Evolutionary conservation across 2,888 invertebrate species (phyloP).

Genomic region (Fissipunctia ypsillon): DNA sequence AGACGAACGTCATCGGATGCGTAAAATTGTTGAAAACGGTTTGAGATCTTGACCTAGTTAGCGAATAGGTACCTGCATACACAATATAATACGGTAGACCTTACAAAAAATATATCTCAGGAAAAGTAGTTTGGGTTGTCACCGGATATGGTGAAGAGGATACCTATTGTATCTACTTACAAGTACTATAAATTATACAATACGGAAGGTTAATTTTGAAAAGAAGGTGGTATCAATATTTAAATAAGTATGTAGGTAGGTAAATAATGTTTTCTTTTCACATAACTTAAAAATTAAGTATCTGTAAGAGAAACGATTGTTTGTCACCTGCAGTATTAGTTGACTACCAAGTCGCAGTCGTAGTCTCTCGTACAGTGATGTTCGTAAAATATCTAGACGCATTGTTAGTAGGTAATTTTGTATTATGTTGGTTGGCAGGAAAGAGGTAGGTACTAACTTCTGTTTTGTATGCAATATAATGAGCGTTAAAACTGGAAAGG

Average conservation of each 20-base stretch:
- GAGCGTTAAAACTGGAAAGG: conserved; percentile 21
- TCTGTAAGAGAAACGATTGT: neutral
- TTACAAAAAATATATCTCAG: neutral
- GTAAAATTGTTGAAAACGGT: conserved; percentile 63
- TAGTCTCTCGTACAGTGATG: neutral
- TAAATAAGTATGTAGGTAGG: neutral
- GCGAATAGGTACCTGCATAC: conserved; percentile 4
- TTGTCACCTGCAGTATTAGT: neutral
- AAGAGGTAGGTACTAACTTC: neutral
- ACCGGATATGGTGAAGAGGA: too few species aligned
- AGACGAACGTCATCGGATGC: conserved; percentile 44
- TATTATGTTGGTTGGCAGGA: conserved; percentile 14
- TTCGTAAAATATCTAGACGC: neutral
- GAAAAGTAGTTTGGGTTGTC: neutral
- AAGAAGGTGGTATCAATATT: conserved; percentile 31
- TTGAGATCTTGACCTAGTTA: conserved; percentile 65
- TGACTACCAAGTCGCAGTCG: neutral
- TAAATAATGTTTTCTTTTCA: conserved; percentile 7
- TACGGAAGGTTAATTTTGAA: conserved; percentile 11
- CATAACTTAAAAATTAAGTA: neutral
- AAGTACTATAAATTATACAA: neutral
- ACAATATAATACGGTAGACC: neutral
- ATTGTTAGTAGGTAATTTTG: neutral
- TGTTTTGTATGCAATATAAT: conserved; percentile 19
- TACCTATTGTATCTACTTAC: neutral